Base-by-base conservation (phyloP, 2,888 invertebrate genomes). In the Rotaria magnacalcarata region DNA sequence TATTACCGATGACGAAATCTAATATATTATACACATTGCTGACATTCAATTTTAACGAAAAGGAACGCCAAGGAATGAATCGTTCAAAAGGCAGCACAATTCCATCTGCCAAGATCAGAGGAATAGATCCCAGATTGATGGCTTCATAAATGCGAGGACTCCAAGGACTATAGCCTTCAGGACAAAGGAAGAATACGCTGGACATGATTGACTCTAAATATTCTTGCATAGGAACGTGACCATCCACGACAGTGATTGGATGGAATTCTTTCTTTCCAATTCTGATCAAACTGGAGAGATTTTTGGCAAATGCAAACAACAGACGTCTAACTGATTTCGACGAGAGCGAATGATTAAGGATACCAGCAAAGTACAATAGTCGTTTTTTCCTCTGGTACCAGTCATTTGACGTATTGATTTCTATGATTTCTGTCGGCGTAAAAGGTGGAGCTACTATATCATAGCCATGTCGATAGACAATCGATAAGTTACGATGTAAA, bases 151-250 rank as follows among this genome's bases (percentile, higher is more conserved):
- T 21, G 8, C 58, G 58, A 19, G 58, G 58, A 21, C 7, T n/a
- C 58, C 58, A 58, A n/a, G 58, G 58, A 58, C 58, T 58, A n/a
- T n/a, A 58, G 7, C 58, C 58, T 58, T 58, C 58, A 58, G 58
- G 19, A 4, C 58, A 58, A 21, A 58, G 58, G 2, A n/a, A n/a
- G n/a, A n/a, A 58, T n/a, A 58, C n/a, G 19, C 58, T 58, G 4
- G 58, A 58, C 21, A 21, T 2, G 5, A 58, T 58, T 58, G 58
- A 58, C n/a, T 58, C 58, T n/a, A 58, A 7, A 58, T 58, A 58
- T 21, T 58, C 58, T n/a, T 21, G 21, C 21, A 19, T 8, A n/a
- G 58, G n/a, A 58, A 58, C n/a, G 58, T 58, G 58, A 58, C 58
- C 58, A 58, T 58, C 58, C 24, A 58, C n/a, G 7, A 58, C 7